These are phyloP conservation scores for Entomobrya multifasciata DNA, from an alignment of 2,888 invertebrate genomes.

Conservation along the genomic window DNA sequence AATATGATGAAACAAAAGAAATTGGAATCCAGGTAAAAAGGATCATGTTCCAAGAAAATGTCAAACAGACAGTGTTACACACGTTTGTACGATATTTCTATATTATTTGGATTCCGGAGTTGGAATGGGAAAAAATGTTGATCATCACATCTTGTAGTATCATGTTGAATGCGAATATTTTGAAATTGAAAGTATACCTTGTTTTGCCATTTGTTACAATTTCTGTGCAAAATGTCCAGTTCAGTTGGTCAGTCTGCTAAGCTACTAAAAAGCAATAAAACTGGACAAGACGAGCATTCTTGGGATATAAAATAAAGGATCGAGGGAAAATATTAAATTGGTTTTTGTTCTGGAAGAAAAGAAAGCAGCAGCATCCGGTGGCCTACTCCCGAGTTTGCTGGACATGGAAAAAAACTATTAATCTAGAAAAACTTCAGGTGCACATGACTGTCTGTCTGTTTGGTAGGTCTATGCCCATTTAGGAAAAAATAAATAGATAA, in stretches of 20 bases:
- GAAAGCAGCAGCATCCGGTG: background rate
- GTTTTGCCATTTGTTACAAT: slow-evolving; percentile 55
- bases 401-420: background rate
- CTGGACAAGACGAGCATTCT: background rate
- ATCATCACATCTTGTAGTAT: too few species aligned
- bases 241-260: slow-evolving; percentile 11
- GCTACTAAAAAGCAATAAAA: slow-evolving; percentile 31
- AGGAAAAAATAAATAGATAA: too few species aligned
- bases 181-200: background rate
- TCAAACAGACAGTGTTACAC: too few species aligned
- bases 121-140: too few species aligned
- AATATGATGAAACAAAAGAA: background rate
- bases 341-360: background rate
- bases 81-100: too few species aligned
- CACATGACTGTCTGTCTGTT: background rate
- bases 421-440: background rate
- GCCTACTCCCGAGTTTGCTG: too few species aligned
- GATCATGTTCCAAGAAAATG: too few species aligned
- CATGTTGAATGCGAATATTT: too few species aligned
- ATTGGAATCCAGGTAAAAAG: background rate
- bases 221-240: background rate
- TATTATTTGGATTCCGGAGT: too few species aligned
- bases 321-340: slow-evolving; percentile 28
- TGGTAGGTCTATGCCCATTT: background rate
- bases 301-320: background rate